Evolutionary conservation across 1,140 invertebrate genomes (phyloP).

Genomic region (Neoseiulus cucumeris): DNA sequence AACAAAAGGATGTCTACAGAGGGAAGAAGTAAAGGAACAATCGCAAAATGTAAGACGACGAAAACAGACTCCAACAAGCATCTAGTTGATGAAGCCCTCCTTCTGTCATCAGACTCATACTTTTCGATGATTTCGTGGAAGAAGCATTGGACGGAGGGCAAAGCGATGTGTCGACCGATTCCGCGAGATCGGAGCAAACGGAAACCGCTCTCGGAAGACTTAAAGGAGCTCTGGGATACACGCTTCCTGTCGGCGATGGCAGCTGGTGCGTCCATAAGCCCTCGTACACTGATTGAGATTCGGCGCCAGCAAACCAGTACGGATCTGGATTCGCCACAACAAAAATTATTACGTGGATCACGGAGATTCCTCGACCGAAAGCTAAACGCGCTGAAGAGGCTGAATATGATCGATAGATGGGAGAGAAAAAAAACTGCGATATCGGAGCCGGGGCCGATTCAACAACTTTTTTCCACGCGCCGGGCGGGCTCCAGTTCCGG

Average conservation of each 20-base stretch:
- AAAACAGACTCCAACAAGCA: no score
- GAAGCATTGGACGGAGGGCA: not conserved
- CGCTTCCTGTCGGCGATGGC: not conserved
- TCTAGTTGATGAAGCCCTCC: not conserved
- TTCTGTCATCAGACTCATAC: not conserved
- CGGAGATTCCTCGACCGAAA: no score
- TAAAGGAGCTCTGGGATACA: not conserved
- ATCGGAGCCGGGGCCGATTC: no score
- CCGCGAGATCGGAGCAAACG: not conserved
- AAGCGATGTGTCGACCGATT: conserved; percentile 1
- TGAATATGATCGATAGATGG: no score
- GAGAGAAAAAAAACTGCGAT: no score
- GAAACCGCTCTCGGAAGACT: conserved; percentile 1
- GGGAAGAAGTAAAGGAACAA: no score
- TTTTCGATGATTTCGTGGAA: not conserved
- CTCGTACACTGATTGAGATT: not conserved
- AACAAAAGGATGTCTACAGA: no score
- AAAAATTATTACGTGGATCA: no score
- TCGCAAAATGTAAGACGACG: no score
- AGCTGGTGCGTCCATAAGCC: conserved; percentile 3
- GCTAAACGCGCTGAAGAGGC: no score
- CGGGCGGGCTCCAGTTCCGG: no score
- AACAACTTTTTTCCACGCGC: no score
- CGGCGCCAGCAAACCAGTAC: conserved; percentile 8
- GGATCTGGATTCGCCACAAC: not conserved